A percentile compares a stretch with the other conserved stretches of the same genome.
Evolutionary conservation across 2,113 vertebrate genomes (phyloP).

Genomic region (Puntigrus tetrazona): DNA sequence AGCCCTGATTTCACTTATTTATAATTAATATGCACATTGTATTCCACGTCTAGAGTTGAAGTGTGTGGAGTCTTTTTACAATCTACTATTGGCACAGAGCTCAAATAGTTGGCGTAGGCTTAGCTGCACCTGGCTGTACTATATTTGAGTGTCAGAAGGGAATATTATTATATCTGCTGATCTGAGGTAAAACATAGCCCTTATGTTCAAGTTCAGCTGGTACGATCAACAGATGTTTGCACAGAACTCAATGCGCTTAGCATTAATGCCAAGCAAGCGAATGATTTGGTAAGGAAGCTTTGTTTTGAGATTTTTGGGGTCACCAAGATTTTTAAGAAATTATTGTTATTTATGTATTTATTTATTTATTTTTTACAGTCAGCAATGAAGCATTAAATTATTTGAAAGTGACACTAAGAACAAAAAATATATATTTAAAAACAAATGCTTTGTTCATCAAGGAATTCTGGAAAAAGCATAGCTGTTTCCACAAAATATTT

Average conservation of each 20-base stretch:
- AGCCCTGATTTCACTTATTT: background rate
- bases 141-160: slow-evolving; percentile 34
- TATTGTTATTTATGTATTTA: background rate
- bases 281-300: slow-evolving; percentile 3
- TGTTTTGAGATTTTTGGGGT: background rate
- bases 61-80: background rate
- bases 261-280: background rate
- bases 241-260: background rate
- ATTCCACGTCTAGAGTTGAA: background rate
- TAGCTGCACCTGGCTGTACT: slow-evolving; percentile 19
- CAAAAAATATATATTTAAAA: too few relatives aligned
- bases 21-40: background rate
- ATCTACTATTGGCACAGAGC: slow-evolving; percentile 21
- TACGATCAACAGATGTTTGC: slow-evolving; percentile 8
- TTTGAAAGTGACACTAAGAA: too few relatives aligned
- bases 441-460: too few relatives aligned
- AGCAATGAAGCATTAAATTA: background rate
- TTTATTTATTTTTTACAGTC: background rate
- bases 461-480: too few relatives aligned
- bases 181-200: slow-evolving; percentile 17
- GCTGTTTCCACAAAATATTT: background rate
- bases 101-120: slow-evolving; percentile 15
- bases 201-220: slow-evolving; percentile 36
- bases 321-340: background rate
- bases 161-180: slow-evolving; percentile 35